Base-by-base conservation (phyloP, 2,888 invertebrate genomes). In the Helleia helle region DNA sequence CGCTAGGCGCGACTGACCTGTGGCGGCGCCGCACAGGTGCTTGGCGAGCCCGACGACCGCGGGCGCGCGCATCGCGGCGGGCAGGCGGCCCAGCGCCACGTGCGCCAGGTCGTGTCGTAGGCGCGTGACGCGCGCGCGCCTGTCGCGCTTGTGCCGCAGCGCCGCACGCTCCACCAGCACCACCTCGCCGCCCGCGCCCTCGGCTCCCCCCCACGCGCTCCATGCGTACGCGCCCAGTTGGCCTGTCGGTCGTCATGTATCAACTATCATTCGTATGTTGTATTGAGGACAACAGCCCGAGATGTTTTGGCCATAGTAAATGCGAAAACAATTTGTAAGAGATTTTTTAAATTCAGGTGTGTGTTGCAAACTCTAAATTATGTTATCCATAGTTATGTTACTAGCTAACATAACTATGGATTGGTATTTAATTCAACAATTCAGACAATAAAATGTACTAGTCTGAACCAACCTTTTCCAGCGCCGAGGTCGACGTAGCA, bases 401-500 rank as follows among this genome's bases (percentile, higher is more conserved):
- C n/a, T n/a, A n/a, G n/a, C n/a, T n/a, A n/a, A n/a, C n/a, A n/a
- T n/a, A n/a, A n/a, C n/a, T n/a, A n/a, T n/a, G n/a, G n/a, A n/a
- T n/a, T n/a, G n/a, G n/a, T n/a, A n/a, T n/a, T n/a, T n/a, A n/a
- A n/a, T n/a, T n/a, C n/a, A n/a, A n/a, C n/a, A n/a, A n/a, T n/a
- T n/a, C n/a, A n/a, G n/a, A n/a, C n/a, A n/a, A n/a, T n/a, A n/a
- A n/a, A n/a, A n/a, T n/a, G n/a, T n/a, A n/a, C n/a, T n/a, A n/a
- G n/a, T n/a, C n/a, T n/a, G n/a, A n/a, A 9, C n/a, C 7, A 28
- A 90, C 93, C 96, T 87, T 93, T 93, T n/a, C 96, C 96, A 7
- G 95, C 95, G 0, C 96, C 96, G 60, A 95, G 91, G 69, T 96
- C 96, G 43, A 96, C 87, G 55, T 89, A 95, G 69, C 93, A 92